Percentiles rank a stretch among this genome's conserved stretches.
phyloP scores from a whole-genome alignment of 2,113 vertebrate species.

The Notechis scutatus region DNA sequence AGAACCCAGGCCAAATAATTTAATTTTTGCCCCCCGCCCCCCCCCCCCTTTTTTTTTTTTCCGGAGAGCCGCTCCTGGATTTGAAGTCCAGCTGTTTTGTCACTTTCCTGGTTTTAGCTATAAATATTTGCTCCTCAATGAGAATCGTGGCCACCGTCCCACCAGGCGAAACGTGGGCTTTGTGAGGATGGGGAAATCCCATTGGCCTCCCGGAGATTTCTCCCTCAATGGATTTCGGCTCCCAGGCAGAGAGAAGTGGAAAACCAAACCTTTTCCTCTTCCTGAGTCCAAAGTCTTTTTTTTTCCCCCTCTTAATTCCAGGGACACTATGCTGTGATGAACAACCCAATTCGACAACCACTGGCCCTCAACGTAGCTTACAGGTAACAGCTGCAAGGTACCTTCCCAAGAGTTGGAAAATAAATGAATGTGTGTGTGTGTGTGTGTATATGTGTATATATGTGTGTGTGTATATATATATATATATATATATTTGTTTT shows the following conservation, averaged over 20 bases:
- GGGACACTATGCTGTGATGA: constrained; percentile 98
- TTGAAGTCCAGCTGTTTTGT: not conserved
- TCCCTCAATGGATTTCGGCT: no score
- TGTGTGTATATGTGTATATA: no score
- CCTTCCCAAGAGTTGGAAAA: no score
- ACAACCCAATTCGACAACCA: constrained; percentile 93
- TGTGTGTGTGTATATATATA: no score
- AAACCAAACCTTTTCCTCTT: not conserved
- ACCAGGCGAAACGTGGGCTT: not conserved
- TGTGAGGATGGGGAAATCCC: not conserved
- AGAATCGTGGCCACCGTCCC: not conserved
- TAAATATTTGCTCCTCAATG: not conserved
- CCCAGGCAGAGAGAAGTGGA: no score
- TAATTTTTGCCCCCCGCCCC: not conserved
- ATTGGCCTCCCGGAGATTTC: no score
- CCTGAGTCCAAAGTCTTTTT: not conserved
- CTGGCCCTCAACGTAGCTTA: constrained; percentile 93
- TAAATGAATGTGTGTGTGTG: no score
- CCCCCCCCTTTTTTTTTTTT: no score
- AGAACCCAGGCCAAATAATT: not conserved
- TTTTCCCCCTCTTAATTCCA: constrained; percentile 20
- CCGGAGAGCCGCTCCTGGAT: no score
- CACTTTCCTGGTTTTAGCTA: not conserved
- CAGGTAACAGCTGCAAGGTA: constrained; percentile 69
- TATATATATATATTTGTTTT: no score